A percentile compares a stretch with the other conserved stretches of the same genome.
phyloP scores from a whole-genome alignment of 2,888 invertebrate species.

The Camptogramma bilineatum region DNA sequence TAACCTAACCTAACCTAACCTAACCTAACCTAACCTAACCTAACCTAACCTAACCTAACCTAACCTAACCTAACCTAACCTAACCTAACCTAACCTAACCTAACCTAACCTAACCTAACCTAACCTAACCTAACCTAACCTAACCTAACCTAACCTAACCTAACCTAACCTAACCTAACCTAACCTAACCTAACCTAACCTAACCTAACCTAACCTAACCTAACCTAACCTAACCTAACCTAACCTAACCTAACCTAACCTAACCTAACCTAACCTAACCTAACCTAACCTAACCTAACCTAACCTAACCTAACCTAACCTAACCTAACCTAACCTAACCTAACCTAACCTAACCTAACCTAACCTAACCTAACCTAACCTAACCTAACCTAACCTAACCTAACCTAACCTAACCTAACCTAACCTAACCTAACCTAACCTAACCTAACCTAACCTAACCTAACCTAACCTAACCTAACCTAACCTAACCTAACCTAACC shows the following conservation, averaged over 20 bases:
- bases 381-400: conserved; percentile 27
- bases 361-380: conserved; percentile 33
- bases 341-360: conserved; percentile 33
- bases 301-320: conserved; percentile 37
- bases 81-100: conserved; percentile 20
- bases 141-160: conserved; percentile 29
- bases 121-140: conserved; percentile 29
- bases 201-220: conserved; percentile 24
- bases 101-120: conserved; percentile 29
- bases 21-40: conserved; percentile 25
- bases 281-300: conserved; percentile 34
- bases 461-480: conserved; percentile 23
- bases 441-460: conserved; percentile 26
- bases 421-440: conserved; percentile 32
- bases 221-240: conserved; percentile 28
- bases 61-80: conserved; percentile 29
- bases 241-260: conserved; percentile 32
- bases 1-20: conserved; percentile 22
- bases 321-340: conserved; percentile 32
- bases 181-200: conserved; percentile 28
- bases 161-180: conserved; percentile 28
- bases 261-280: conserved; percentile 21
- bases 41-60: conserved; percentile 28
- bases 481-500: conserved; percentile 23
- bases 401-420: conserved; percentile 28